Conservation (phyloP, 2,888 invertebrate species). For the Metopia argyrocephala region DNA sequence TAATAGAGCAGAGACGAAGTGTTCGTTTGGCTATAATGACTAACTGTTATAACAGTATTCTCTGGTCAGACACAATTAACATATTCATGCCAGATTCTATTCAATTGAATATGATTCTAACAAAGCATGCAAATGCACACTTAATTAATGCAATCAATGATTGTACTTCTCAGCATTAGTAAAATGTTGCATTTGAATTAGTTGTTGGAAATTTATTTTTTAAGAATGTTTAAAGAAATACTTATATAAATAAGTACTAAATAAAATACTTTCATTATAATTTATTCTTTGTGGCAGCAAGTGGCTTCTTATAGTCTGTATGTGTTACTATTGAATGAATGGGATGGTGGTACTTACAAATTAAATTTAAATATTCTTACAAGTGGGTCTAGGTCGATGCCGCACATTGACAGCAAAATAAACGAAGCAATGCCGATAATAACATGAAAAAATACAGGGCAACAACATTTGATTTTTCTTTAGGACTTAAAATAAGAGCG, state of each 20-base stretch:
- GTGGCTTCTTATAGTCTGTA: not conserved
- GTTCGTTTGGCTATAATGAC: no score
- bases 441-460: not conserved
- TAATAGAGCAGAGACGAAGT: no score
- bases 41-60: no score
- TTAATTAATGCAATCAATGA: no score
- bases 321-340: not conserved
- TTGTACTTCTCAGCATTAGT: not conserved
- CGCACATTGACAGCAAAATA: slow-evolving; percentile 49
- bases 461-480: not conserved
- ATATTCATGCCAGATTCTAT: no score
- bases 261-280: not conserved
- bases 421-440: slow-evolving; percentile 7
- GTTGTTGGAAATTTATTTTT: slow-evolving; percentile 13
- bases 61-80: no score
- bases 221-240: slow-evolving; percentile 9
- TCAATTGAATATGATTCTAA: no score
- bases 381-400: slow-evolving; percentile 62
- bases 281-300: not conserved
- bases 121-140: no score
- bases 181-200: not conserved
- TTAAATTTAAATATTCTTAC: slow-evolving; percentile 57
- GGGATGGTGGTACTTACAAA: slow-evolving; percentile 23
- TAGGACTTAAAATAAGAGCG: not conserved
- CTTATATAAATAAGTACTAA: not conserved